Base-by-base conservation (phyloP, 2,797 vertebrate species). In the Microhierax caerulescens region DNA sequence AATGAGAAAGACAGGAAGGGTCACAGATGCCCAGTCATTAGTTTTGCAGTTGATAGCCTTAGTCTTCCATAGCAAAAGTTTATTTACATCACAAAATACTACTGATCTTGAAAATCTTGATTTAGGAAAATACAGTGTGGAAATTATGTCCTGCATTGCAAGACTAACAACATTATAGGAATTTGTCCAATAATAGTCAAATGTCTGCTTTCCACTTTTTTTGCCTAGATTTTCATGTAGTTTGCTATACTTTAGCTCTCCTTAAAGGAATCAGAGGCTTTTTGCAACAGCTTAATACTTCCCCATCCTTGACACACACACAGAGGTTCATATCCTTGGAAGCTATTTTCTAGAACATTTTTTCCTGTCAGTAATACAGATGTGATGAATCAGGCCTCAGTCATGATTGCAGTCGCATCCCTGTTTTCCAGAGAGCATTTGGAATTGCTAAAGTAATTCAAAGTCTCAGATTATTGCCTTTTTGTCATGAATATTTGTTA, bases 361-460 rank as follows among this genome's bases (percentile, higher is more conserved):
- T 77, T 60, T 22, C 63, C 11, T 60, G 36, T 57, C 80, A 82
- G 23, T 87, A 70, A 76, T 70, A 76, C 34, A 81, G 63, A 73
- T 80, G 39, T 70, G 65, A 84, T 78, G 48, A 86, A 67, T 82
- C 59, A 65, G 81, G 57, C n/a, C 41, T 94, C 82, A 69, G 0
- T 65, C 80, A 70, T 27, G 53, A 91, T 82, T 93, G 82, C 53
- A 77, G 45, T 39, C 83, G 48, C 65, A 89, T 80, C 61, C 72
- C 34, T 87, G 53, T 94, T 96, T 94, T 93, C 53, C 85, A 95
- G 74, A 82, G 54, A 91, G 59, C 57, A 93, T 87, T 65, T 92
- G 70, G 54, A 95, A 92, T 68, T 92, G 73, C 36, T 85, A 3
- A 92, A 96, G 75, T 68, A 85, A 84, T 81, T 95, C 22, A 67